Evolutionary conservation across 2,797 vertebrate genomes (phyloP).

Genomic region (Labeo calbasu): DNA sequence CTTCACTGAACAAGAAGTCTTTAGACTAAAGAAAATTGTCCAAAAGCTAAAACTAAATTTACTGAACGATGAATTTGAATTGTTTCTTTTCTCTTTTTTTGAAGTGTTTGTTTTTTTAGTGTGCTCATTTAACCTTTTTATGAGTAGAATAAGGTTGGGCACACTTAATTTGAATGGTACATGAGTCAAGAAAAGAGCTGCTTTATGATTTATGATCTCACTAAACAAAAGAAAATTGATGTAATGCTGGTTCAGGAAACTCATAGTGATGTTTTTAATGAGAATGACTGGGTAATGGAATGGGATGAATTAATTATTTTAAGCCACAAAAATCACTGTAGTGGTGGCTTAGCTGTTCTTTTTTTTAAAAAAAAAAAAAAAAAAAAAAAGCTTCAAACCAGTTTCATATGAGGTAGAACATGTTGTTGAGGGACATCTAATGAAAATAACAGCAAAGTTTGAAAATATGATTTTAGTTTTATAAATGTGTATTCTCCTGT

Average conservation of each 20-base stretch:
- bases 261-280: background rate
- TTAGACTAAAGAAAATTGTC: background rate
- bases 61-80: background rate
- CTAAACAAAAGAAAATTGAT: background rate
- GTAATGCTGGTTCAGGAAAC: background rate
- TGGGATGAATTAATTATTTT: background rate
- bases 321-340: background rate
- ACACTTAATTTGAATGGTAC: background rate
- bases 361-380: background rate
- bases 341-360: background rate
- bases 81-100: too few relatives aligned
- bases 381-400: background rate
- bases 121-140: background rate
- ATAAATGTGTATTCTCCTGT: background rate
- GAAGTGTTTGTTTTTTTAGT: too few relatives aligned
- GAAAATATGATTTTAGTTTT: background rate
- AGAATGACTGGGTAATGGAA: background rate
- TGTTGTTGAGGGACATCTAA: background rate
- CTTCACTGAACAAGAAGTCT: background rate
- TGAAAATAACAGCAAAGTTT: background rate
- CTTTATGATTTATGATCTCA: background rate
- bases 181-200: background rate
- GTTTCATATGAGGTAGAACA: background rate
- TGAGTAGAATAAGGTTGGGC: conserved; percentile 12
- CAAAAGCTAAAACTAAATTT: background rate